These are phyloP conservation scores for Dryocosmus kuriphilus DNA, from an alignment of 2,888 invertebrate species.

Conservation along the genomic window DNA sequence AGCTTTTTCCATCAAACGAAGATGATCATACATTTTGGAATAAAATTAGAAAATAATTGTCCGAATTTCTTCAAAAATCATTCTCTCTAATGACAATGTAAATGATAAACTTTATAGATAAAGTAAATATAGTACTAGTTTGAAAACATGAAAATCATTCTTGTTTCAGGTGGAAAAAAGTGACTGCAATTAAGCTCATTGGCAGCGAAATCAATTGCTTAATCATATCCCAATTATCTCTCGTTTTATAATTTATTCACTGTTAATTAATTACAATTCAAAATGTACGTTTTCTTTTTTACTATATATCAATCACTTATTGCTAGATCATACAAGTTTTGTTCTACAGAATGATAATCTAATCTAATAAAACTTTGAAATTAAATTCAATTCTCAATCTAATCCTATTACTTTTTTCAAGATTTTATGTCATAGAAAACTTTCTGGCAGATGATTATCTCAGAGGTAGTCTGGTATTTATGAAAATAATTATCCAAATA, in stretches of 20 bases:
- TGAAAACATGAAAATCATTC: slow-evolving; percentile 8
- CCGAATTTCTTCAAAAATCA: neutral
- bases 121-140: neutral
- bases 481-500: neutral
- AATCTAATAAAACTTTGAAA: slow-evolving; percentile 13
- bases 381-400: neutral
- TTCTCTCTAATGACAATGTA: neutral
- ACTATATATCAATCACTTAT: neutral
- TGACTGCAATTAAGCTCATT: slow-evolving; percentile 12
- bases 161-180: slow-evolving; percentile 48
- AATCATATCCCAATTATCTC: neutral
- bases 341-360: slow-evolving; percentile 22
- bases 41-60: neutral
- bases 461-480: neutral
- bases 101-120: neutral
- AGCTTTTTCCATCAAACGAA: neutral
- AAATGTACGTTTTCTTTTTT: slow-evolving; percentile 1
- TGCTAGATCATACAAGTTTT: slow-evolving; percentile 4
- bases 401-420: neutral
- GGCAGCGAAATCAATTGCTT: neutral
- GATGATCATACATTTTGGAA: neutral
- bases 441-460: slow-evolving; percentile 3
- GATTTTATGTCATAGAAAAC: neutral
- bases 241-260: slow-evolving; percentile 9
- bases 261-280: slow-evolving; percentile 27